A percentile compares a stretch with the other conserved stretches of the same genome.
phyloP scores from a whole-genome alignment of 2,888 invertebrate genomes.

The Rotaria macrura region DNA sequence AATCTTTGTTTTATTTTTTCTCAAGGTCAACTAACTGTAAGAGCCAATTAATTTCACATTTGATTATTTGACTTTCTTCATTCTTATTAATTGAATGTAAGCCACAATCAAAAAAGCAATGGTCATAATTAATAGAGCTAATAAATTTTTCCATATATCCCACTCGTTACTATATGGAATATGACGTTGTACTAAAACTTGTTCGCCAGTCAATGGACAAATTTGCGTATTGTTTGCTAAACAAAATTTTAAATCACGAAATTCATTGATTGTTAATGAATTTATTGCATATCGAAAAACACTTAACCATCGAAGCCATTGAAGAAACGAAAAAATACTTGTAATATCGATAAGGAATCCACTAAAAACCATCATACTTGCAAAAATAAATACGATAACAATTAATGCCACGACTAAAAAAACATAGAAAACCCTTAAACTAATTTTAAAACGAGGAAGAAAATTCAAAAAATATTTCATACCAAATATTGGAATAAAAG shows the following conservation, averaged over 20 bases:
- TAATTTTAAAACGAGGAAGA: no score
- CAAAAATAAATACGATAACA: neutral
- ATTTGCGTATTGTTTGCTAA: neutral
- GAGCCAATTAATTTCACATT: no score
- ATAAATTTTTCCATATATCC: constrained; percentile 44
- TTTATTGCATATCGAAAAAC: constrained; percentile 45
- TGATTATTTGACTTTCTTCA: constrained; percentile 31
- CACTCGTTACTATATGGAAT: constrained; percentile 40
- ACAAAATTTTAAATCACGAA: constrained; percentile 29
- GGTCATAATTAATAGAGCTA: constrained; percentile 40
- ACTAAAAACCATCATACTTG: constrained; percentile 40
- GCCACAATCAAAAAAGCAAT: constrained; percentile 40
- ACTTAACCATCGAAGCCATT: constrained; percentile 45
- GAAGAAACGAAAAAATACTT: constrained; percentile 42
- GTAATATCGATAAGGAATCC: constrained; percentile 46
- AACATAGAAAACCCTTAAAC: no score
- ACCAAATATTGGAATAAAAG: neutral
- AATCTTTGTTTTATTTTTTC: no score
- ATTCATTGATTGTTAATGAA: constrained; percentile 37
- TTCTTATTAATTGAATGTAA: constrained; percentile 42
- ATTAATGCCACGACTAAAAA: neutral
- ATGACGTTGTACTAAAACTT: constrained; percentile 40
- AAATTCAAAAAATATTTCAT: no score
- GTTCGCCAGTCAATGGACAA: constrained; percentile 35
- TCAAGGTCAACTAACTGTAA: no score